phyloP scores from a whole-genome alignment of 2,888 invertebrate species.

The Muschampia staudingeri region DNA sequence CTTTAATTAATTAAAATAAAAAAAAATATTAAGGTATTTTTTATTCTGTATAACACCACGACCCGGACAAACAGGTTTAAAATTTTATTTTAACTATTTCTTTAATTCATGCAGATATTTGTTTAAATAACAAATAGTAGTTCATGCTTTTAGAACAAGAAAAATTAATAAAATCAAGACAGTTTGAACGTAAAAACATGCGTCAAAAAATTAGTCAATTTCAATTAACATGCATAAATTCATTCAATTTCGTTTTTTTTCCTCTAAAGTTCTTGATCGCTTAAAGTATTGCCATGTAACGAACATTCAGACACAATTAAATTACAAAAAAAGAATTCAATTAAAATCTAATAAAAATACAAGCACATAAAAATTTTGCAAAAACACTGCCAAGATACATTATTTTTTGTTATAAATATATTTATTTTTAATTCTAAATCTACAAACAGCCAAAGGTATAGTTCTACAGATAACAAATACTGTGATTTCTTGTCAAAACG shows the following conservation, averaged over 20 bases:
- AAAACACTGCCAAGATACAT: slow-evolving; percentile 71
- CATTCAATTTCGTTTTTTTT: slow-evolving; percentile 38
- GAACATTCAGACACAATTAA: slow-evolving; percentile 54
- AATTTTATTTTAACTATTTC: background rate
- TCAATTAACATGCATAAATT: slow-evolving; percentile 39
- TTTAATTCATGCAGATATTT: slow-evolving; percentile 26
- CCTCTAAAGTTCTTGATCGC: slow-evolving; percentile 82
- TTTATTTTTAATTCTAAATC: slow-evolving; percentile 46
- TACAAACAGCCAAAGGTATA: slow-evolving; percentile 54
- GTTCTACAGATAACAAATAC: slow-evolving; percentile 36
- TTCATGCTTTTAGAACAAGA: slow-evolving; percentile 33
- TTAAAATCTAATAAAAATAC: slow-evolving; percentile 47
- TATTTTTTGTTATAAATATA: slow-evolving; percentile 43
- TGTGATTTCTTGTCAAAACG: slow-evolving; percentile 39
- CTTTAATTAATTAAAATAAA: no score
- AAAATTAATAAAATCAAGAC: background rate
- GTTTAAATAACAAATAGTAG: background rate
- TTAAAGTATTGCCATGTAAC: slow-evolving; percentile 81
- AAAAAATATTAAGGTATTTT: no score
- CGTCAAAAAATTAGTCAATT: slow-evolving; percentile 16
- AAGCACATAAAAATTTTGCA: slow-evolving; percentile 55
- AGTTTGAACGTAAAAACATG: slow-evolving; percentile 24
- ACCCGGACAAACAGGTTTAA: background rate
- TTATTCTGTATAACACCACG: slow-evolving; percentile 32
- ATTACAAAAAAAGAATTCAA: slow-evolving; percentile 33